These are phyloP conservation scores for Ichneumoninae sp. DNA, from an alignment of 2,888 invertebrate species.

Conservation along the genomic window DNA sequence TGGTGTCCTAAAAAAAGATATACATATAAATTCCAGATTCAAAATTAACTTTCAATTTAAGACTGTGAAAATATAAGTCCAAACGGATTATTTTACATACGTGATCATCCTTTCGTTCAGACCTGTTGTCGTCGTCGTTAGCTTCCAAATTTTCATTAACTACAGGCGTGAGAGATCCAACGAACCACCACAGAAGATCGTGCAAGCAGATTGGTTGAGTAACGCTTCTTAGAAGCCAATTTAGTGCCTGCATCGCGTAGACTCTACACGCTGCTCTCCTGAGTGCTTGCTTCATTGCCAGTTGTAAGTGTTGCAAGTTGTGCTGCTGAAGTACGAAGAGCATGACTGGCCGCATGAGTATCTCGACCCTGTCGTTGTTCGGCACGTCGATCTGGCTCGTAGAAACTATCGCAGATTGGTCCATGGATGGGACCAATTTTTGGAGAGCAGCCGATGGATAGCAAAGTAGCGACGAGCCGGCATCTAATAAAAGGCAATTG, in stretches of 20 bases:
- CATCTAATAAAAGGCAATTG: slow-evolving; percentile 85
- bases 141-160: slow-evolving; percentile 82
- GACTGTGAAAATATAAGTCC: not conserved
- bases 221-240: slow-evolving; percentile 96
- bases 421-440: slow-evolving; percentile 90
- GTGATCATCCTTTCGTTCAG: slow-evolving; percentile 83
- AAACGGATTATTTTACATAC: slow-evolving; percentile 71
- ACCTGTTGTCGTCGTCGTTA: slow-evolving; percentile 86
- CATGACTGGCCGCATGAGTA: slow-evolving; percentile 94
- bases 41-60: not conserved
- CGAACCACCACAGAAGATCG: slow-evolving; percentile 98
- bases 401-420: slow-evolving; percentile 86
- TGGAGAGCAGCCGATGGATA: slow-evolving; percentile 95
- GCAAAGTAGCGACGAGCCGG: slow-evolving; percentile 92
- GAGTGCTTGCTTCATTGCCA: slow-evolving; percentile 95
- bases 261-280: slow-evolving; percentile 92
- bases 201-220: slow-evolving; percentile 96
- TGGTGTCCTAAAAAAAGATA: slow-evolving; percentile 83
- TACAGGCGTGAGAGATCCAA: slow-evolving; percentile 90
- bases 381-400: slow-evolving; percentile 83
- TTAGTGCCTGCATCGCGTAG: slow-evolving; percentile 96
- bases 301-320: slow-evolving; percentile 92
- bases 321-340: slow-evolving; percentile 94
- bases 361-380: slow-evolving; percentile 85
- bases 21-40: not conserved